Evolutionary conservation across 2,113 vertebrate species (phyloP).

Genomic region (Anolis sagrei): DNA sequence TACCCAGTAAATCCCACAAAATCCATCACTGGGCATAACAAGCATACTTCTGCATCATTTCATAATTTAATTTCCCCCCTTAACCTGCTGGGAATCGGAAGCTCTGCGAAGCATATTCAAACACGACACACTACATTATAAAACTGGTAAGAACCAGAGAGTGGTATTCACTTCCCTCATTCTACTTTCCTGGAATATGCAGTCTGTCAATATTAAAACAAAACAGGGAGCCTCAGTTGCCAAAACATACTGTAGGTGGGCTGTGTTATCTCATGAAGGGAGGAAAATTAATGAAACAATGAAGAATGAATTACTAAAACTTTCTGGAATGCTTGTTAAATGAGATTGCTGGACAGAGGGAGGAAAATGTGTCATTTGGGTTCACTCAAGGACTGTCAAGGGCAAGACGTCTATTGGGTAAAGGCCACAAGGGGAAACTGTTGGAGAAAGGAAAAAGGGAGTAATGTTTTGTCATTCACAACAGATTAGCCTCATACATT

Average conservation of each 20-base stretch:
- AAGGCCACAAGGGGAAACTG: slow-evolving; percentile 42
- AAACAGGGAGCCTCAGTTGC: slow-evolving; percentile 25
- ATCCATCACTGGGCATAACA: slow-evolving; percentile 20
- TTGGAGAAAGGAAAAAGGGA: not conserved
- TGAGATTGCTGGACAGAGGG: slow-evolving; percentile 53
- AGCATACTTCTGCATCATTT: not conserved
- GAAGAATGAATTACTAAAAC: slow-evolving; percentile 66
- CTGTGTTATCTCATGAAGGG: slow-evolving; percentile 29
- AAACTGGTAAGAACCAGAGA: slow-evolving; percentile 9
- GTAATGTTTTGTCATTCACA: not conserved
- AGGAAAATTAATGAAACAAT: slow-evolving; percentile 49
- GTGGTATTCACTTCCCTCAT: slow-evolving; percentile 9
- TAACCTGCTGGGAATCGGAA: slow-evolving; percentile 42
- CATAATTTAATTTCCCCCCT: slow-evolving; percentile 13
- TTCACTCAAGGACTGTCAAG: slow-evolving; percentile 53
- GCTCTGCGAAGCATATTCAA: not conserved
- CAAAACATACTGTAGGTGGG: slow-evolving; percentile 46
- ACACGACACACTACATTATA: slow-evolving; percentile 7
- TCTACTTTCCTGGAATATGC: slow-evolving; percentile 15
- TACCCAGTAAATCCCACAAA: slow-evolving; percentile 13
- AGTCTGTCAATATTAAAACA: slow-evolving; percentile 5
- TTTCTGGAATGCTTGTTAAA: slow-evolving; percentile 62
- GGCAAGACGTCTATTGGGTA: slow-evolving; percentile 53
- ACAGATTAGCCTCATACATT: not conserved
- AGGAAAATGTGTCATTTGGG: slow-evolving; percentile 55